A percentile compares a stretch with the other conserved stretches of the same genome.
Evolutionary conservation across 2,797 vertebrate genomes (phyloP).

Genomic region (Apodemus agrarius): DNA sequence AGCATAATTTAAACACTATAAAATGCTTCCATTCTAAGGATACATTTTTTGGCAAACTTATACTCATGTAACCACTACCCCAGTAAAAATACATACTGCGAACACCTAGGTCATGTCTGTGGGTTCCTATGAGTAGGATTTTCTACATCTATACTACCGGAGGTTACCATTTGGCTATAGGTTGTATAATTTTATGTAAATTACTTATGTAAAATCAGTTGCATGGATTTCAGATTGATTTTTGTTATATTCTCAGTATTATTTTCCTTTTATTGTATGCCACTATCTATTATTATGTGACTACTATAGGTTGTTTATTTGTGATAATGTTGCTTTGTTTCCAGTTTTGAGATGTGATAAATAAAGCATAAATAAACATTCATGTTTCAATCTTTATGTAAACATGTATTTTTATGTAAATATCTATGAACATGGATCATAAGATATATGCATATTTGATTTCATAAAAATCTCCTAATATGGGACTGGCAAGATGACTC

Average conservation of each 20-base stretch:
- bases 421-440: not conserved
- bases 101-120: not conserved
- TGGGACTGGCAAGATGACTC: not conserved
- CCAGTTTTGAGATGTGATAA: not conserved
- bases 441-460: conserved; percentile 33
- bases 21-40: conserved; percentile 37
- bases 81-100: not conserved
- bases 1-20: conserved; percentile 52
- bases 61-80: not conserved
- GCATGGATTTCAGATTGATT: not conserved
- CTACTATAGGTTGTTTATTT: not conserved
- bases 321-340: not conserved
- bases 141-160: not conserved
- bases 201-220: not conserved
- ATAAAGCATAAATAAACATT: not conserved
- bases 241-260: not conserved
- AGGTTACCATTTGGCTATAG: not conserved
- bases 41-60: not conserved
- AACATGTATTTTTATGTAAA: conserved; percentile 9
- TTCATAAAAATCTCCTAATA: not conserved
- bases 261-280: not conserved
- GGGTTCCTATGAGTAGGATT: not conserved
- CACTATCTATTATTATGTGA: not conserved
- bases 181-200: not conserved
- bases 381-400: conserved; percentile 49